phyloP scores from a whole-genome alignment of 2,888 invertebrate genomes.

The Synanthedon vespiformis region DNA sequence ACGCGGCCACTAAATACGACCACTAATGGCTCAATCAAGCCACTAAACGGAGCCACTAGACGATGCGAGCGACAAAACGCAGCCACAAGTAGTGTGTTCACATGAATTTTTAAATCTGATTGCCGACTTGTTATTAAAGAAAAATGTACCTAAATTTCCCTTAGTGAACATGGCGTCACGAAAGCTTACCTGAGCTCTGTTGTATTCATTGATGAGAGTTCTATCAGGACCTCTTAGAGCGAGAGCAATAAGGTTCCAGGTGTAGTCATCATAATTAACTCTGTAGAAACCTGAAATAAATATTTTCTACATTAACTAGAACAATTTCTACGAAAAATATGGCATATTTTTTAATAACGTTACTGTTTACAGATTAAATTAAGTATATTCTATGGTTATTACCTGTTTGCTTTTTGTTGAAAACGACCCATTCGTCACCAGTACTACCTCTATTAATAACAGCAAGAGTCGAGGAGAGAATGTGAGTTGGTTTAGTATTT shows the following conservation, averaged over 20 bases:
- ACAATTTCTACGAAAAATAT: background rate
- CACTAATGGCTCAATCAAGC: too few species aligned
- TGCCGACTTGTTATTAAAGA: too few species aligned
- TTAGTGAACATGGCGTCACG: too few species aligned
- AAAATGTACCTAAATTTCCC: too few species aligned
- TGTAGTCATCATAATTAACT: slow-evolving; percentile 73
- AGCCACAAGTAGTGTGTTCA: too few species aligned
- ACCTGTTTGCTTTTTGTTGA: slow-evolving; percentile 74
- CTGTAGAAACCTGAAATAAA: slow-evolving; percentile 72
- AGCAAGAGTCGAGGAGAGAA: slow-evolving; percentile 30
- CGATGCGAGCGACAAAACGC: too few species aligned
- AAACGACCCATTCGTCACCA: slow-evolving; percentile 68
- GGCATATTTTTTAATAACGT: too few species aligned
- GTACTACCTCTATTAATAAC: slow-evolving; percentile 32
- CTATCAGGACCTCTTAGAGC: slow-evolving; percentile 42
- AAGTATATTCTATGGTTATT: slow-evolving; percentile 5
- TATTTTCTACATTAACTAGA: background rate
- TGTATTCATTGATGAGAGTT: slow-evolving; percentile 70
- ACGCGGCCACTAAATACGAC: too few species aligned
- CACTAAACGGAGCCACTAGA: too few species aligned
- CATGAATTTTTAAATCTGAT: too few species aligned
- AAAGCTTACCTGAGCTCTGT: slow-evolving; percentile 75
- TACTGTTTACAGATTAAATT: too few species aligned
- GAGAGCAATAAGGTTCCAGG: slow-evolving; percentile 64
- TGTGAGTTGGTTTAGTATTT: slow-evolving; percentile 51